phyloP scores from a whole-genome alignment of 2,797 vertebrate species.

The Chromis chromis region DNA sequence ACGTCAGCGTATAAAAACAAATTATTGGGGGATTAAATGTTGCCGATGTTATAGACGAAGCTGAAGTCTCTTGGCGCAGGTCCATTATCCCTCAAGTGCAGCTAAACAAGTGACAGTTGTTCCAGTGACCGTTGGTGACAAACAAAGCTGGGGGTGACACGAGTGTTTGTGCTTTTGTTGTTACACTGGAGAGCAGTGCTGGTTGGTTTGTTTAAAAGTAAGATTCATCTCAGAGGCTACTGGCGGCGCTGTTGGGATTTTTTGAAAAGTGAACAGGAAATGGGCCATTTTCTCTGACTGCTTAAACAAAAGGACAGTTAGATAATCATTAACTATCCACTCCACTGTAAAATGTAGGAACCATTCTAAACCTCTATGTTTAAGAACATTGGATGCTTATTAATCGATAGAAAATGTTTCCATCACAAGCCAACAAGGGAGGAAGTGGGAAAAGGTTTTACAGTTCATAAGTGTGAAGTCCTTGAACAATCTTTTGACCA shows the following conservation, averaged over 20 bases:
- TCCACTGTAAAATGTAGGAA: neutral
- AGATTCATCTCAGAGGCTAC: slow-evolving; percentile 11
- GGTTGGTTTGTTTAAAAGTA: slow-evolving; percentile 45
- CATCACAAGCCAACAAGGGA: neutral
- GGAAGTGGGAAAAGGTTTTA: neutral
- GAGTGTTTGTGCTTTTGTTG: slow-evolving; percentile 37
- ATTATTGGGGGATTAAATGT: slow-evolving; percentile 4
- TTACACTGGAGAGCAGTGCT: neutral
- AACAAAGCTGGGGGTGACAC: slow-evolving; percentile 32
- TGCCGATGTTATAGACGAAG: slow-evolving; percentile 19
- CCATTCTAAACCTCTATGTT: neutral
- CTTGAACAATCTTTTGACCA: neutral
- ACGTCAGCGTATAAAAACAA: neutral
- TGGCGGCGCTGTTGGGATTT: neutral
- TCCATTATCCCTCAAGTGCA: slow-evolving; percentile 28
- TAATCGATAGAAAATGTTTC: neutral
- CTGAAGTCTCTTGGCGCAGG: neutral
- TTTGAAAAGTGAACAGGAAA: neutral
- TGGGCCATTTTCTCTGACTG: neutral
- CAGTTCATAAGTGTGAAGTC: neutral
- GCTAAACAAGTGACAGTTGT: slow-evolving; percentile 40
- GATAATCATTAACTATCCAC: neutral
- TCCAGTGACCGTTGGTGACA: slow-evolving; percentile 28
- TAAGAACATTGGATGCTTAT: neutral
- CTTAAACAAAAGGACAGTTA: no score